Conservation (phyloP, 2,888 invertebrate species). For the Gastrophysa polygoni region DNA sequence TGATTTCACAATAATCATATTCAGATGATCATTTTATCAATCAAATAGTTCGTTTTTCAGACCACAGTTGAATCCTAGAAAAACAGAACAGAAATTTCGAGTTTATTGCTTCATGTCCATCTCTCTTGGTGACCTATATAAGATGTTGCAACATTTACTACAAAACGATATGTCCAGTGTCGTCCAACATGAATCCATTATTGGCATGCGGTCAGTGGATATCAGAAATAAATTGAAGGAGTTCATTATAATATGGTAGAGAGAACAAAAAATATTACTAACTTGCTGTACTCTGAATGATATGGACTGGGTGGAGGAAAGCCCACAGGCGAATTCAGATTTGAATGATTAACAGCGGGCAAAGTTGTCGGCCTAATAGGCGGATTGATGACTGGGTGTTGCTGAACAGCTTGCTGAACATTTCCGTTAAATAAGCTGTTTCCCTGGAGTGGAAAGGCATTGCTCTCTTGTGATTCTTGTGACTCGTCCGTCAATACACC, state of each 20-base stretch:
- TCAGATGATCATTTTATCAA: no score
- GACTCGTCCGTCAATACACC: conserved; percentile 86
- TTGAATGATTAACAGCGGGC: conserved; percentile 60
- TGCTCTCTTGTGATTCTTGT: conserved; percentile 78
- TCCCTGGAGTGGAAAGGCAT: conserved; percentile 58
- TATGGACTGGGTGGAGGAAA: conserved; percentile 79
- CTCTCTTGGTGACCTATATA: no score
- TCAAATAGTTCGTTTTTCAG: no score
- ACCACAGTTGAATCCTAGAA: no score
- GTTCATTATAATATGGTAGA: no score
- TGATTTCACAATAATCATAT: no score
- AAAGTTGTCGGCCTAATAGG: conserved; percentile 59
- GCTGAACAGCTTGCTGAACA: conserved; percentile 32
- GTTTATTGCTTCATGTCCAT: no score
- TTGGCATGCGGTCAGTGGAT: no score
- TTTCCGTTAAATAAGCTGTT: conserved; percentile 30
- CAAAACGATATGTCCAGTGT: no score
- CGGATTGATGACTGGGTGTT: conserved; percentile 38
- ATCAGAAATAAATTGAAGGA: neutral
- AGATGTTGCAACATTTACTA: no score
- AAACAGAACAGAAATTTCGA: no score
- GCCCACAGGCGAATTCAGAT: conserved; percentile 70
- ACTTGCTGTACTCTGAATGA: conserved; percentile 83
- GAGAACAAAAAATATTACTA: conserved; percentile 48
- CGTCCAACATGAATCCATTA: no score